A percentile compares a stretch with the other conserved stretches of the same genome.
Evolutionary conservation across 92 coral and sea anemone genomes (phyloP).

Genomic region (Galaxea fascicularis): DNA sequence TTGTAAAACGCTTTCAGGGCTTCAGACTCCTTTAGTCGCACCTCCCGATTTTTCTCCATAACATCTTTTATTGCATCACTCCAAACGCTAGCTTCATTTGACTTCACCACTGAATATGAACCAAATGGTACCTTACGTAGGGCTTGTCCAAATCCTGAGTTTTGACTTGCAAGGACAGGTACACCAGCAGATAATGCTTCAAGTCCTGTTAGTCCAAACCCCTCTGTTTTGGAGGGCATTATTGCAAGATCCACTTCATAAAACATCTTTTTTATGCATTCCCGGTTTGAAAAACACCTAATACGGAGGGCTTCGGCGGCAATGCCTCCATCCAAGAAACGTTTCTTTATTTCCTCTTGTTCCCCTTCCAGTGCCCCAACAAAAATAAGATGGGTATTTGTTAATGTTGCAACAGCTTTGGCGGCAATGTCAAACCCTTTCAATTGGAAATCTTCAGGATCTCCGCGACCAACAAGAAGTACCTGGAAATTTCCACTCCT

Average conservation of each 20-base stretch:
- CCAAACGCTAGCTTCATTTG: neutral
- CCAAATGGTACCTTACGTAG: neutral
- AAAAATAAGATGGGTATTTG: too few relatives aligned
- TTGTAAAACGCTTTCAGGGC: neutral
- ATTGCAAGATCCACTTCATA: neutral
- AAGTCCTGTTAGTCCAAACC: neutral
- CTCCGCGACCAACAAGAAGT: too few relatives aligned
- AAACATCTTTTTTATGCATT: too few relatives aligned
- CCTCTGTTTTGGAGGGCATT: neutral
- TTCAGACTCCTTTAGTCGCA: neutral
- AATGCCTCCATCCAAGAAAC: neutral
- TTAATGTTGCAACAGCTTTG: too few relatives aligned
- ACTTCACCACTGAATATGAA: neutral
- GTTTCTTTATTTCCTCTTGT: neutral
- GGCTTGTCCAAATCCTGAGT: neutral
- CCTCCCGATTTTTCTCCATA: neutral
- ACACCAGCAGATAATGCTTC: neutral
- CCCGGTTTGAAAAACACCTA: neutral
- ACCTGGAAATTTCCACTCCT: too few relatives aligned
- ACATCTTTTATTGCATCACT: neutral
- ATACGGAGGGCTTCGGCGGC: neutral
- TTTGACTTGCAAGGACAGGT: neutral
- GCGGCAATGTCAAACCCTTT: too few relatives aligned
- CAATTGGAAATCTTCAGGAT: too few relatives aligned
- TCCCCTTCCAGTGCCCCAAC: too few relatives aligned